Conservation (phyloP, 37 sponge, comb jelly and placozoan species). For the Hexactinellida sp. region DNA sequence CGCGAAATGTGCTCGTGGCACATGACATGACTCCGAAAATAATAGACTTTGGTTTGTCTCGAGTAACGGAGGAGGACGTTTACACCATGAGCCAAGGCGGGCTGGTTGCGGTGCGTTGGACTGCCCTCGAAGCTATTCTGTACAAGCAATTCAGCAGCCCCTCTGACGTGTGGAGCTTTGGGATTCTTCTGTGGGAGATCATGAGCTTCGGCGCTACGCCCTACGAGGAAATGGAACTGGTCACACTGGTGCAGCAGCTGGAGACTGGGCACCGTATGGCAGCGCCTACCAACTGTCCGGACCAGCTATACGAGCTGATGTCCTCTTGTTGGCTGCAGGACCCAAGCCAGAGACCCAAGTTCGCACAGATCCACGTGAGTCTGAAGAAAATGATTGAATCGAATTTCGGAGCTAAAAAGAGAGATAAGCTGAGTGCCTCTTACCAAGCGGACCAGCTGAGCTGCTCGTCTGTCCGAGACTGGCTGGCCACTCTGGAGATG, state of each 20-base stretch:
- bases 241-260: not conserved
- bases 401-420: not conserved
- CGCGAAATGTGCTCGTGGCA: not conserved
- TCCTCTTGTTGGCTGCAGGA: not conserved
- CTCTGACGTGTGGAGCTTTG: conserved; percentile 4
- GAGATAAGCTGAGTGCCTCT: not conserved
- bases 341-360: not conserved
- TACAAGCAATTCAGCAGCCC: not conserved
- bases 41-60: not conserved
- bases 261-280: not conserved
- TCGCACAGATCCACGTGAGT: not conserved
- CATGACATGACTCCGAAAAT: not conserved
- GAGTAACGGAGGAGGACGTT: not conserved
- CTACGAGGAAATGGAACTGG: not conserved
- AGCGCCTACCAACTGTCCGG: not conserved
- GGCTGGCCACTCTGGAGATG: not conserved
- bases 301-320: not conserved
- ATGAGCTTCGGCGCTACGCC: not conserved
- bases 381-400: not conserved
- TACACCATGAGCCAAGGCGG: not conserved
- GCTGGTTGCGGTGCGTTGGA: not conserved
- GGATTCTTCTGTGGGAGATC: not conserved
- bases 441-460: not conserved
- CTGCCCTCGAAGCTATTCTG: not conserved
- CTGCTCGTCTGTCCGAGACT: not conserved